Evolutionary conservation across 2,113 vertebrate genomes (phyloP), one percentile per base, ranked within the genome.

Genomic region (Lasiurus borealis): DNA sequence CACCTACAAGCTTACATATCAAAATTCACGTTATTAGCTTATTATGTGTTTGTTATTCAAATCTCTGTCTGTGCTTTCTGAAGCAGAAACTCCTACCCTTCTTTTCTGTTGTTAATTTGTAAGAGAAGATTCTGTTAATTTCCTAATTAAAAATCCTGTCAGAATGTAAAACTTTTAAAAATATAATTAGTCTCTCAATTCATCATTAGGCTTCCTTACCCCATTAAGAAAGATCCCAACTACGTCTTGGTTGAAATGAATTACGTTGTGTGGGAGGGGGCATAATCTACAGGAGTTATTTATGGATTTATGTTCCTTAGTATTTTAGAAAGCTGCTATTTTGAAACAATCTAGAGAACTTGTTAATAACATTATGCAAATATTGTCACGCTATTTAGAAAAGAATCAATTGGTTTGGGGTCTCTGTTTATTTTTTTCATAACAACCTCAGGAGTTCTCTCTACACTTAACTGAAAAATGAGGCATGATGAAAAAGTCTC

Each of bases 391-490:
- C 5, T 69, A 36, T 75, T 94, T 85, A 87, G 27, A 57, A 88
- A 81, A 44, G 12, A 50, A 66, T 82, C n/a, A n/a, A 5, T 83
- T 69, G 34, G 15, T 68, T 81, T 29, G 31, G 15, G 18, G 3
- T 73, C 36, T 94, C 5, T 77, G 19, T 34, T 83, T 72, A 6
- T 34, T 85, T 80, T 73, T 93, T 78, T 68, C 1, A 62, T 34
- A 95, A 85, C 81, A 57, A 8, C 46, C n/a, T 91, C 54, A 54
- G 34, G 14, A 80, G n/a, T 80, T 68, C 27, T 93, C 83, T 84
- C 19, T 86, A 5, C 0, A 40, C 18, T 57, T 83, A 66, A 59
- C 44, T 73, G 72, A 77, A 88, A 88, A 91, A 21, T 21, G 6
- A 59, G 11, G 5, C 36, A 44, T 77, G 13, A n/a, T 96, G 50